These are phyloP conservation scores for Tridacna crocea DNA, from an alignment of 2,888 invertebrate species.

Conservation along the genomic window DNA sequence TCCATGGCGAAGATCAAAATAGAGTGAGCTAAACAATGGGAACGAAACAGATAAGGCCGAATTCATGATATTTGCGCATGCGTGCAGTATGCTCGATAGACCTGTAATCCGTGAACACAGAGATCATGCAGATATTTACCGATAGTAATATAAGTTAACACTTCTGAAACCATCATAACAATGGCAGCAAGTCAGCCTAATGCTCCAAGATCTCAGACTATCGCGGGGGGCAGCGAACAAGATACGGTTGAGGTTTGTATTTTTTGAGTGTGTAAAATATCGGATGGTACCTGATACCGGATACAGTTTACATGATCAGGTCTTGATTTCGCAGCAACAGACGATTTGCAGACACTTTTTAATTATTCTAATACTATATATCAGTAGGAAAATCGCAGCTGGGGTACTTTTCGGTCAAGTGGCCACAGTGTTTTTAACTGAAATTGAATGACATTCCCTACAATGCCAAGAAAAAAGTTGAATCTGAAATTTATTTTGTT, in stretches of 20 bases:
- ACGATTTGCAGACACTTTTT: background rate
- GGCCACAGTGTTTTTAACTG: background rate
- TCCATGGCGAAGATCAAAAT: no score
- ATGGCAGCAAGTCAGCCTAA: conserved; percentile 36
- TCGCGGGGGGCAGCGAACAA: conserved; percentile 40
- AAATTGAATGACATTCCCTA: no score
- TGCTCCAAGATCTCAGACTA: background rate
- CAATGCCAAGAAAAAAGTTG: no score
- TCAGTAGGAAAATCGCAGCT: no score
- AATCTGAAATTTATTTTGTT: no score
- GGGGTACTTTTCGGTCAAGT: no score
- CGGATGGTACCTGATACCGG: conserved; percentile 22
- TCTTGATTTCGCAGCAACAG: background rate
- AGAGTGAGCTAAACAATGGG: no score
- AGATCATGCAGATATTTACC: background rate
- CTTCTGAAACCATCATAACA: background rate
- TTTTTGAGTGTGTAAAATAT: background rate
- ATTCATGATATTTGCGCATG: conserved; percentile 2
- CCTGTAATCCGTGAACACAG: background rate
- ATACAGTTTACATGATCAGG: background rate
- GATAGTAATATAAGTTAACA: background rate
- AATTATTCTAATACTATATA: no score
- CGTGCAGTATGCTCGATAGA: background rate
- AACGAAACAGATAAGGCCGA: no score
- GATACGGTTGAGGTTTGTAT: conserved; percentile 52